Conservation (phyloP, 1,140 invertebrate species). For the Scaptodrosophila lebanonensis region DNA sequence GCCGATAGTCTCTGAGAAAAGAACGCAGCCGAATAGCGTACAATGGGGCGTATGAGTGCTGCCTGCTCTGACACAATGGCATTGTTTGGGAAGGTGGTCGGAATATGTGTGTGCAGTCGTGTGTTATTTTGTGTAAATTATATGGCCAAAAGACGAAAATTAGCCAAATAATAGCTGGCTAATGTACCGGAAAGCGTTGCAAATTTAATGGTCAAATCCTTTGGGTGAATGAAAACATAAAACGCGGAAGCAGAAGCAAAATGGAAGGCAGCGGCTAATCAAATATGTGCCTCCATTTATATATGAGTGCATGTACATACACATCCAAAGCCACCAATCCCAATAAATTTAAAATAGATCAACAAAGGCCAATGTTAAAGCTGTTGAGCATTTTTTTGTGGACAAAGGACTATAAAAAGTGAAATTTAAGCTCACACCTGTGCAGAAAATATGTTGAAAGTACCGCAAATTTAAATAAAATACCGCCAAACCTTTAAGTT, state of each 20-base stretch:
- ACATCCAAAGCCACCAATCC: too few relatives aligned
- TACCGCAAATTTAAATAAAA: too few relatives aligned
- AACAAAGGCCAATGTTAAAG: too few relatives aligned
- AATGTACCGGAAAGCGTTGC: slow-evolving; percentile 56
- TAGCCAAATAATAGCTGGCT: slow-evolving; percentile 70
- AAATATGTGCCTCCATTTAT: slow-evolving; percentile 35
- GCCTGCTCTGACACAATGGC: slow-evolving; percentile 38
- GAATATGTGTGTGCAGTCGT: slow-evolving; percentile 51
- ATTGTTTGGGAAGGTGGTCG: background rate
- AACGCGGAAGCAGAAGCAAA: slow-evolving; percentile 39
- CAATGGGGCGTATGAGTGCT: slow-evolving; percentile 56
- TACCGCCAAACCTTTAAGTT: too few relatives aligned
- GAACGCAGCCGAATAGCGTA: slow-evolving; percentile 14
- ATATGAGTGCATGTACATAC: too few relatives aligned
- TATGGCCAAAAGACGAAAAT: slow-evolving; percentile 71
- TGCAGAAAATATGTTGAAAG: too few relatives aligned
- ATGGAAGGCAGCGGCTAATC: slow-evolving; percentile 45
- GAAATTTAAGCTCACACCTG: too few relatives aligned
- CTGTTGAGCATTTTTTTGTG: too few relatives aligned
- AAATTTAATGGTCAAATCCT: slow-evolving; percentile 63
- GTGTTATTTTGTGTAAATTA: slow-evolving; percentile 73
- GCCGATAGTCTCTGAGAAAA: too few relatives aligned
- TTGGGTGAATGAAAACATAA: slow-evolving; percentile 60
- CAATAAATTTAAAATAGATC: too few relatives aligned
- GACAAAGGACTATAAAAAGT: too few relatives aligned